Evolutionary conservation across 2,797 vertebrate genomes (phyloP).

Genomic region (Tauraco hartlaubi): DNA sequence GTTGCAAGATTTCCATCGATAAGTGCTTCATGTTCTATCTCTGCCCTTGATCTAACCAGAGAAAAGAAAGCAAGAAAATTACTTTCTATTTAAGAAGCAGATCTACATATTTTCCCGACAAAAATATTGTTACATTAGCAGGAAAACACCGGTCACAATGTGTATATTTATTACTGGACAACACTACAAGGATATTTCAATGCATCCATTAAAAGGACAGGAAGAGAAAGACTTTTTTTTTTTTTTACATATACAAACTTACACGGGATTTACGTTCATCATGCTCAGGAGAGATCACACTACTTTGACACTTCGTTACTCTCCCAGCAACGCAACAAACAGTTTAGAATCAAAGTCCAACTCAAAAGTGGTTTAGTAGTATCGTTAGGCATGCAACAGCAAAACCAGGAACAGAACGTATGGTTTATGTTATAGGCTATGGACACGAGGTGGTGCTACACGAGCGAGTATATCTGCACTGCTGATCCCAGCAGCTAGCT

Average conservation of each 20-base stretch:
- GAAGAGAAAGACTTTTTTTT: not conserved
- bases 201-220: not conserved
- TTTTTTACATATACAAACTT: constrained; percentile 1
- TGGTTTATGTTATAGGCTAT: not conserved
- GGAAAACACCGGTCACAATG: not conserved
- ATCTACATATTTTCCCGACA: not conserved
- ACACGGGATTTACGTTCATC: not conserved
- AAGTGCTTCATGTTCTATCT: constrained; percentile 97
- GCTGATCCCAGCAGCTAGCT: not conserved
- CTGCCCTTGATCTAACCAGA: constrained; percentile 90
- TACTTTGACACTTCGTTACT: not conserved
- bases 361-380: constrained; percentile 27
- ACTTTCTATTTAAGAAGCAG: not conserved
- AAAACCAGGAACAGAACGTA: not conserved
- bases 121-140: not conserved
- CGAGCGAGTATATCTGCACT: not conserved
- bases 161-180: constrained; percentile 15
- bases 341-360: not conserved
- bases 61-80: constrained; percentile 18
- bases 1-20: constrained; percentile 98
- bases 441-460: constrained; percentile 74
- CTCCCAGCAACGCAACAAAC: not conserved
- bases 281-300: constrained; percentile 25
- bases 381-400: not conserved
- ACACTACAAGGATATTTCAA: not conserved